These are phyloP conservation scores for Agapostemon virescens DNA, from an alignment of 2,888 invertebrate species.

Conservation along the genomic window DNA sequence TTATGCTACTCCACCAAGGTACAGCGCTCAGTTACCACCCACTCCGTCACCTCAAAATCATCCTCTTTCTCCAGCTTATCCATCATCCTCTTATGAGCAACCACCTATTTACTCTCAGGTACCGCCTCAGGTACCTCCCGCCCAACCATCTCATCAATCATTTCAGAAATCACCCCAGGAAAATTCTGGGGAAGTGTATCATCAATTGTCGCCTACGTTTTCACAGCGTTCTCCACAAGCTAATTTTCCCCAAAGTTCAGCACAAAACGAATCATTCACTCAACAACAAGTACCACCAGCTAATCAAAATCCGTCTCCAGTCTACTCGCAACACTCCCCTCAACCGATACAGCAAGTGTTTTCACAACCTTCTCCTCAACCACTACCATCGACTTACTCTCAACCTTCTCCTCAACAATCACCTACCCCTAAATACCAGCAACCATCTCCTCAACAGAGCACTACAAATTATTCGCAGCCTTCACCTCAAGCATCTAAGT, in stretches of 20 bases:
- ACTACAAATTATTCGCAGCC: conserved; percentile 68
- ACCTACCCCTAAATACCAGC: conserved; percentile 59
- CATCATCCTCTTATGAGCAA: conserved; percentile 81
- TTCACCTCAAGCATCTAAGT: conserved; percentile 69
- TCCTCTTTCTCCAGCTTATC: conserved; percentile 83
- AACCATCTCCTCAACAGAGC: conserved; percentile 75
- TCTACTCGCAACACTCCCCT: conserved; percentile 73
- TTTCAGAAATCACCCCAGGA: conserved; percentile 75
- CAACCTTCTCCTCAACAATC: conserved; percentile 63
- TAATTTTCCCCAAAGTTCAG: conserved; percentile 68
- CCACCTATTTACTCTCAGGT: conserved; percentile 75
- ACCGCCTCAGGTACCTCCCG: conserved; percentile 48
- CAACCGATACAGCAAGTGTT: conserved; percentile 72
- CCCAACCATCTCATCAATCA: conserved; percentile 70
- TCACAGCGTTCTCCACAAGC: conserved; percentile 70
- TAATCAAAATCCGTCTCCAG: conserved; percentile 68
- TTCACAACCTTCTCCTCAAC: conserved; percentile 78
- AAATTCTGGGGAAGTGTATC: conserved; percentile 64
- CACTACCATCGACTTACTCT: conserved; percentile 70
- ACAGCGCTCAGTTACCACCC: conserved; percentile 89
- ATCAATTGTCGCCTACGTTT: conserved; percentile 70
- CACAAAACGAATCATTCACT: conserved; percentile 60
- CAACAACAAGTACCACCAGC: conserved; percentile 53
- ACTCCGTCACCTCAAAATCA: conserved; percentile 84
- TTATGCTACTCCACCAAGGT: conserved; percentile 81